phyloP scores from a whole-genome alignment of 2,888 invertebrate species.

The Agrochola lota region DNA sequence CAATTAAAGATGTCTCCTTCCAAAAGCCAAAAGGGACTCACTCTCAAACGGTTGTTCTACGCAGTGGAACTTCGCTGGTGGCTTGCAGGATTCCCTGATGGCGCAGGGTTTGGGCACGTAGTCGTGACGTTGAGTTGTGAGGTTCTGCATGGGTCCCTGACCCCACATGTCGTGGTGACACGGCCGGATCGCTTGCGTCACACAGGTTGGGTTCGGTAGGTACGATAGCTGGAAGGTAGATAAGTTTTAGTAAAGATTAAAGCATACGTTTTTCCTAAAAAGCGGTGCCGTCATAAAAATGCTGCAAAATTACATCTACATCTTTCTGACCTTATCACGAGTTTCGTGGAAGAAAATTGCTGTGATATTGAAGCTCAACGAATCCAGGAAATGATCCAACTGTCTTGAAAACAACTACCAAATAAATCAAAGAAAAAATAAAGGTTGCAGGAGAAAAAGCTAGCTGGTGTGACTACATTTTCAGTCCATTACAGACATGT shows the following conservation, averaged over 20 bases:
- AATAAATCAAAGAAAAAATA: too few species aligned
- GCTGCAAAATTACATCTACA: too few species aligned
- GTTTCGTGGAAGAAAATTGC: too few species aligned
- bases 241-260: too few species aligned
- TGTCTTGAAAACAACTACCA: too few species aligned
- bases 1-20: background rate
- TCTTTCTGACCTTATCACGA: too few species aligned
- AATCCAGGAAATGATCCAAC: too few species aligned
- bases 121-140: conserved; percentile 94
- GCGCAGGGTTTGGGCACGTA: conserved; percentile 91
- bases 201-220: conserved; percentile 89
- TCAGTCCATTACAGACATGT: background rate
- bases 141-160: conserved; percentile 92
- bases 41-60: conserved; percentile 84
- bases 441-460: background rate
- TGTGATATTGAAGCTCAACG: too few species aligned
- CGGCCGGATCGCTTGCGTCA: conserved; percentile 91
- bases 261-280: too few species aligned
- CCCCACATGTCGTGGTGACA: conserved; percentile 92
- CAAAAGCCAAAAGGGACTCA: conserved; percentile 62
- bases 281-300: too few species aligned
- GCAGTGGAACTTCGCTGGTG: conserved; percentile 76
- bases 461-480: background rate
- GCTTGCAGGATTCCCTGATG: conserved; percentile 79
- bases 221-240: conserved; percentile 85